Percentiles rank a stretch among this genome's conserved stretches.
Conservation (phyloP, 2,888 invertebrate genomes). For the Molorchus minor region DNA sequence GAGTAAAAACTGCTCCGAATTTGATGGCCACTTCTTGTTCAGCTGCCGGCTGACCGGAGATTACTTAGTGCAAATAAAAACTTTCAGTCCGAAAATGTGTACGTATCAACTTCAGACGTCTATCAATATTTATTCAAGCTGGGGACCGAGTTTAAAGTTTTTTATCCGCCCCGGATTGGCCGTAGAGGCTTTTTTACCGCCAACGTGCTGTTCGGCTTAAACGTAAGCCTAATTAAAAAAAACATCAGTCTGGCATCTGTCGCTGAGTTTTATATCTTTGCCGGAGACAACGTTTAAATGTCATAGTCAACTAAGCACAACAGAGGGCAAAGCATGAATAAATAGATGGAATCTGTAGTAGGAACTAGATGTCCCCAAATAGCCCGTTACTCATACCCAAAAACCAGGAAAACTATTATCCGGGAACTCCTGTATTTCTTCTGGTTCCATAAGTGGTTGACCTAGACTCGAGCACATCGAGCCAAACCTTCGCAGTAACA, state of each 20-base stretch:
- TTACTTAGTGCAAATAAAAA: conserved; percentile 18
- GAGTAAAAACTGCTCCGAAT: conserved; percentile 22
- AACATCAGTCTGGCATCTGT: background rate
- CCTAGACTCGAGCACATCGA: too few relatives aligned
- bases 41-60: conserved; percentile 8
- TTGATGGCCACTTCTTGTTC: conserved; percentile 27
- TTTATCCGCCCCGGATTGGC: background rate
- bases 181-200: background rate
- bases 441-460: too few relatives aligned
- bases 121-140: conserved; percentile 24
- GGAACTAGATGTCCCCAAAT: too few relatives aligned
- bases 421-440: too few relatives aligned
- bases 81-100: conserved; percentile 12
- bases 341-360: too few relatives aligned
- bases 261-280: too few relatives aligned
- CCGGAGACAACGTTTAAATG: too few relatives aligned
- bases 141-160: conserved; percentile 5
- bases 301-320: too few relatives aligned
- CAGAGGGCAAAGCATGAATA: too few relatives aligned
- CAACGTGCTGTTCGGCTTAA: background rate
- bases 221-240: background rate
- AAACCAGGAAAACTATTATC: too few relatives aligned
- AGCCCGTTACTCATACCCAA: too few relatives aligned
- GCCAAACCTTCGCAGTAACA: too few relatives aligned
- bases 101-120: conserved; percentile 22